Percentiles rank a stretch among this genome's conserved stretches.
These are phyloP conservation scores for Mormyrus proboscirostris DNA, from an alignment of 2,797 vertebrate genomes.

Conservation along the genomic window DNA sequence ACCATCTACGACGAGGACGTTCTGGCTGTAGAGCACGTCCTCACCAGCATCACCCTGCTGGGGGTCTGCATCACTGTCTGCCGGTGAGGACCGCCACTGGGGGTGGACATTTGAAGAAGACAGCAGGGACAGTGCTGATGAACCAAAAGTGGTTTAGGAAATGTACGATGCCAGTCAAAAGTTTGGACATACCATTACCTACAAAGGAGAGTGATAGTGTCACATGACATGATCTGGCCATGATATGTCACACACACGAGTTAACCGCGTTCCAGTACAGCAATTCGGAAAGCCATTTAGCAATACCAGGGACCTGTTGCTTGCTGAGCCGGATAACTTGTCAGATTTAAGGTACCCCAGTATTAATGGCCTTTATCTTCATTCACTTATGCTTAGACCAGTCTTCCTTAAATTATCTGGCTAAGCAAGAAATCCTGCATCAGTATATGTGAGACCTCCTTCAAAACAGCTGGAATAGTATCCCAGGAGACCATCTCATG, in stretches of 20 bases:
- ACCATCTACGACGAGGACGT: conserved; percentile 98
- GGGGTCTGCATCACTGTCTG: conserved; percentile 90
- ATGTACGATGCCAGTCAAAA: not conserved
- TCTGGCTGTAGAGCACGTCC: conserved; percentile 87
- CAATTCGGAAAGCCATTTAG: not conserved
- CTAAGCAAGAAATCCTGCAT: not conserved
- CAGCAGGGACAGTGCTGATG: not conserved
- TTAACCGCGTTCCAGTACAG: not conserved
- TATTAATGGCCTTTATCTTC: not conserved
- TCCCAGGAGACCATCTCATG: no score
- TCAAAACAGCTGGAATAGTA: no score
- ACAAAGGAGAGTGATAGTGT: not conserved
- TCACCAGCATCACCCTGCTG: conserved; percentile 88
- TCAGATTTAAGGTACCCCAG: not conserved
- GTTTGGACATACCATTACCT: not conserved
- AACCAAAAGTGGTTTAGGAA: not conserved
- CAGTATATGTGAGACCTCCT: no score
- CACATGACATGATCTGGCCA: not conserved
- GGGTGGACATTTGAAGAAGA: not conserved
- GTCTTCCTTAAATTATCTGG: not conserved
- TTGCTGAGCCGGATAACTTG: not conserved
- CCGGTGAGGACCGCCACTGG: conserved; percentile 64
- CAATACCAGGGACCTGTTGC: not conserved
- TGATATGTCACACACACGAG: not conserved
- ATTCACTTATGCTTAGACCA: not conserved